Conservation (phyloP, 92 coral and sea anemone genomes). For the Plumapathes pennacea region DNA sequence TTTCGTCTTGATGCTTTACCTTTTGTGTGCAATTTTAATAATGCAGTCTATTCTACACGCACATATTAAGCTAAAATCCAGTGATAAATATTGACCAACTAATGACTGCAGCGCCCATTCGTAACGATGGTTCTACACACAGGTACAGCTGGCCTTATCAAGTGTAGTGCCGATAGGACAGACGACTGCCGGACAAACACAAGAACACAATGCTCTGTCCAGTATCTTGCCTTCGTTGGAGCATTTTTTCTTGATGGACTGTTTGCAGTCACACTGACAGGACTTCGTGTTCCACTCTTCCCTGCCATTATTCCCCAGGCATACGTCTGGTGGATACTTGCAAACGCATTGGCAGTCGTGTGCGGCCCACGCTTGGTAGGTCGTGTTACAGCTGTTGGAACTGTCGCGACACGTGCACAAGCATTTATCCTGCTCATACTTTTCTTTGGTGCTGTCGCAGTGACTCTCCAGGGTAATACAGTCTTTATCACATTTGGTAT, state of each 20-base stretch:
- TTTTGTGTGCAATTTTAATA: too few species aligned
- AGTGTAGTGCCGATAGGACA: not conserved
- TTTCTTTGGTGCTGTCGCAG: not conserved
- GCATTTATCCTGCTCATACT: not conserved
- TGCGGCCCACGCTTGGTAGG: not conserved
- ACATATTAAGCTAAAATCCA: too few species aligned
- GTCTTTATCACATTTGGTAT: constrained; percentile 24
- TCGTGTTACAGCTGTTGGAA: not conserved
- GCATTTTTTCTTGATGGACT: constrained; percentile 5
- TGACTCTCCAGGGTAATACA: constrained; percentile 7
- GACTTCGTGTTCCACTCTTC: constrained; percentile 1
- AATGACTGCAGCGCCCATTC: too few species aligned
- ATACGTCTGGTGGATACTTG: not conserved
- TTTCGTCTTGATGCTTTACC: too few species aligned
- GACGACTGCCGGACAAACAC: constrained; percentile 1
- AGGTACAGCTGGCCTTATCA: constrained; percentile 22
- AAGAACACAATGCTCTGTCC: not conserved
- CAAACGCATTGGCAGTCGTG: constrained; percentile 11
- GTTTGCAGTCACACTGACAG: constrained; percentile 18
- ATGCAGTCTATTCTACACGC: too few species aligned
- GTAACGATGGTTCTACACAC: constrained; percentile 10
- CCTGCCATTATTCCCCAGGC: constrained; percentile 1
- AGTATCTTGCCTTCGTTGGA: not conserved
- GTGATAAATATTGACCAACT: too few species aligned
- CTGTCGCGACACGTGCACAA: constrained; percentile 1